These are phyloP conservation scores for Lagocephalus sceleratus DNA, from an alignment of 2,797 vertebrate genomes.

Conservation along the genomic window DNA sequence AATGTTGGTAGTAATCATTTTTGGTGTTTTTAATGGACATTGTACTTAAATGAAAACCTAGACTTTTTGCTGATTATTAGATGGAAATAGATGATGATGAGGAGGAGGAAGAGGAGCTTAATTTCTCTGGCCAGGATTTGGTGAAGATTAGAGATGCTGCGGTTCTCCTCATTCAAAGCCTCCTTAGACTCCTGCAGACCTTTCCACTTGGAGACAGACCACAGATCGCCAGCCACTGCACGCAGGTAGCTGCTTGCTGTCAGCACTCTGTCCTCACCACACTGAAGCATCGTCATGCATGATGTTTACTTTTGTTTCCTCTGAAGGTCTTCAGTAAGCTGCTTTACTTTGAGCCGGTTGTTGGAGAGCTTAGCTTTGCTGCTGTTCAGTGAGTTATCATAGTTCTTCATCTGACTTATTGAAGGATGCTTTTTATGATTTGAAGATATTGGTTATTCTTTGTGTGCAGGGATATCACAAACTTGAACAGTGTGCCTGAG, in stretches of 20 bases:
- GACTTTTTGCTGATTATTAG: constrained; percentile 23
- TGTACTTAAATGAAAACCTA: neutral
- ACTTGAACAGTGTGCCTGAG: constrained; percentile 79
- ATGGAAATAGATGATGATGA: constrained; percentile 69
- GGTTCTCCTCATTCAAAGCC: constrained; percentile 78
- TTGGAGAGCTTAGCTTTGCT: constrained; percentile 65
- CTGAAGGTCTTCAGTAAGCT: constrained; percentile 83
- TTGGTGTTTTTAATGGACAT: no score
- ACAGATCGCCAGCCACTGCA: constrained; percentile 76
- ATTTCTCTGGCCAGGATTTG: constrained; percentile 80
- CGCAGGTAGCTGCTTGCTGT: constrained; percentile 74
- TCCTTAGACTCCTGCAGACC: constrained; percentile 82
- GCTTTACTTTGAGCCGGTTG: constrained; percentile 82
- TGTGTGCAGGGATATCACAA: constrained; percentile 65
- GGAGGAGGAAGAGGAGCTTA: constrained; percentile 70
- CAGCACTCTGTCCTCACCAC: rapidly evolving
- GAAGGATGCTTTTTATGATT: neutral
- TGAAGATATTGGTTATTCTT: neutral
- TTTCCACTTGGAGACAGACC: constrained; percentile 84
- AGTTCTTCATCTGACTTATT: neutral
- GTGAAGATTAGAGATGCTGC: constrained; percentile 77
- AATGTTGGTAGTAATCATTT: no score
- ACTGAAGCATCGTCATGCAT: neutral
- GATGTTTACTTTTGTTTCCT: constrained; percentile 18
- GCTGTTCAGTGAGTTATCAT: constrained; percentile 72